Percentiles rank a stretch among this genome's conserved stretches.
Evolutionary conservation across 2,797 vertebrate species (phyloP).

Genomic region (Microchirus variegatus): DNA sequence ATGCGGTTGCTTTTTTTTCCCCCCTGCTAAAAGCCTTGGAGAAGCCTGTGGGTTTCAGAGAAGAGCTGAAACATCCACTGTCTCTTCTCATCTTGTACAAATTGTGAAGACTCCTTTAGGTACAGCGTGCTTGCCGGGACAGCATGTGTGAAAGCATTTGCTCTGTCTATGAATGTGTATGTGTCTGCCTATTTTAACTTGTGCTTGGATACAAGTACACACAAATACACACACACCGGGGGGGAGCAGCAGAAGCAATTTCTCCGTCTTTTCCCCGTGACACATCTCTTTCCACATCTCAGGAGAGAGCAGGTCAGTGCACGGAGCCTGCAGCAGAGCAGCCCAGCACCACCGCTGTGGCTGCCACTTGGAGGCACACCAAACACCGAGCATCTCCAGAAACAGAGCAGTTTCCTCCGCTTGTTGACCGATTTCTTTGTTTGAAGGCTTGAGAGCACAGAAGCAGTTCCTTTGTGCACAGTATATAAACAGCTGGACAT

Average conservation of each 20-base stretch:
- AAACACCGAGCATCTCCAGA: constrained; percentile 37
- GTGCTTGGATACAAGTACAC: constrained; percentile 44
- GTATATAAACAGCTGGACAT: constrained; percentile 10
- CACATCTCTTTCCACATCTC: constrained; percentile 36
- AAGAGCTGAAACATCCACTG: constrained; percentile 58
- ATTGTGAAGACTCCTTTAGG: constrained; percentile 70
- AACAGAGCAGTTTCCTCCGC: constrained; percentile 28
- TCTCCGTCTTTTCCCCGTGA: constrained; percentile 34
- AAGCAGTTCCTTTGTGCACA: constrained; percentile 3
- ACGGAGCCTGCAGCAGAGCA: constrained; percentile 26
- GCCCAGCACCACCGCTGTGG: constrained; percentile 15
- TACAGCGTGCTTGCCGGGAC: constrained; percentile 55
- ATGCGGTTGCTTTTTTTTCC: constrained; percentile 63
- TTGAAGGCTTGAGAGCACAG: constrained; percentile 6
- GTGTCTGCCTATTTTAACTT: constrained; percentile 39
- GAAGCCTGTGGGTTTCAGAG: constrained; percentile 67
- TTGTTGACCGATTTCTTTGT: constrained; percentile 37
- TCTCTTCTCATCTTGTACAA: constrained; percentile 69
- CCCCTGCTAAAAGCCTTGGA: constrained; percentile 73
- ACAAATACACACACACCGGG: constrained; percentile 28
- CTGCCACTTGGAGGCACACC: constrained; percentile 51
- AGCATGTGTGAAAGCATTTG: constrained; percentile 41
- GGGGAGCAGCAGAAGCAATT: constrained; percentile 43
- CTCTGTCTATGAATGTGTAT: constrained; percentile 43
- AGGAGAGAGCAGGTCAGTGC: constrained; percentile 53